A percentile compares a stretch with the other conserved stretches of the same genome.
Conservation (phyloP, 2,113 vertebrate species). For the Sapayoa aenigma region DNA sequence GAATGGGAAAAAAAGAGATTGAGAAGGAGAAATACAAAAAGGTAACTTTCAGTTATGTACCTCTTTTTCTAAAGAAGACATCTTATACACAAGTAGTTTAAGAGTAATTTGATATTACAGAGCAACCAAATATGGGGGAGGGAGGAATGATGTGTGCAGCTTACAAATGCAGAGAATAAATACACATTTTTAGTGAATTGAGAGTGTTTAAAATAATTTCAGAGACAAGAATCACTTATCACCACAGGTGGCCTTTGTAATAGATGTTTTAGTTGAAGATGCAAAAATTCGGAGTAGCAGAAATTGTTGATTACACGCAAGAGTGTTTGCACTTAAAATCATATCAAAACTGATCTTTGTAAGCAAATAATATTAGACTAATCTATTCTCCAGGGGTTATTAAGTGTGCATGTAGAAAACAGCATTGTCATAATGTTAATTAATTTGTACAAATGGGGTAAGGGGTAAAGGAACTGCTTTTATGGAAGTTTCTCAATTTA, state of each 20-base stretch:
- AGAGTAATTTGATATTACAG: conserved; percentile 40
- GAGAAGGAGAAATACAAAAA: conserved; percentile 3
- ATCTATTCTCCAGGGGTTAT: conserved; percentile 45
- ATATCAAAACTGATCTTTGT: conserved; percentile 56
- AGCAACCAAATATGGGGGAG: conserved; percentile 18
- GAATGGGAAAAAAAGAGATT: background rate
- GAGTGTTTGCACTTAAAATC: conserved; percentile 52
- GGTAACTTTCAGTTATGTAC: background rate
- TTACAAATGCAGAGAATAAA: conserved; percentile 61
- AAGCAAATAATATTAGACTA: conserved; percentile 63
- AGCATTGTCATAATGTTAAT: conserved; percentile 56
- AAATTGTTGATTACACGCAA: conserved; percentile 66
- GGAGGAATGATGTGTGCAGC: conserved; percentile 25
- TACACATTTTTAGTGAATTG: conserved; percentile 58
- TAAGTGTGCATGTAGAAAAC: conserved; percentile 35
- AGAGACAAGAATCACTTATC: conserved; percentile 68
- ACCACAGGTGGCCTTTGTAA: conserved; percentile 59
- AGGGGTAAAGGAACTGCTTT: background rate
- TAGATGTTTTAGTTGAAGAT: conserved; percentile 63
- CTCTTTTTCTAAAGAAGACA: conserved; percentile 5
- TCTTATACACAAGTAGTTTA: conserved; percentile 22
- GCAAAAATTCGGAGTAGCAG: conserved; percentile 62
- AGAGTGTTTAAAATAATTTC: conserved; percentile 69
- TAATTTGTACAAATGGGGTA: conserved; percentile 43
- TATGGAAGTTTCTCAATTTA: background rate